phyloP scores from a whole-genome alignment of 2,797 vertebrate species.

The Gallinago nigripennis region DNA sequence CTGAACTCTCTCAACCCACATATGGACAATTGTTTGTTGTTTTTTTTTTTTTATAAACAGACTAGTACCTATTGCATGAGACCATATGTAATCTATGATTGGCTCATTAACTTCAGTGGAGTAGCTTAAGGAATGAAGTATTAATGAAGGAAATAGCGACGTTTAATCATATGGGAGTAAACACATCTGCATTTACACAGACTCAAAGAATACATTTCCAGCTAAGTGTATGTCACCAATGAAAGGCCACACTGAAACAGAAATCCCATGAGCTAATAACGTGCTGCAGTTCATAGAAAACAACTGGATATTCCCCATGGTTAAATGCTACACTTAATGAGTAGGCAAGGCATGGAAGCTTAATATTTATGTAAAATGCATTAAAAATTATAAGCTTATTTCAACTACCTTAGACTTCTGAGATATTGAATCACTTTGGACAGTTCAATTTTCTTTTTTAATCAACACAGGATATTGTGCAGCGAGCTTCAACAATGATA shows the following conservation, averaged over 20 bases:
- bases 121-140: neutral
- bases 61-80: neutral
- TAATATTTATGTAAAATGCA: neutral
- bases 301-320: neutral
- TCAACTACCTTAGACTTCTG: neutral
- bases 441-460: neutral
- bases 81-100: neutral
- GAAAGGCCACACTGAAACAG: constrained; percentile 11
- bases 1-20: neutral
- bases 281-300: neutral
- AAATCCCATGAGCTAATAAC: neutral
- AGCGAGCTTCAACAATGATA: neutral
- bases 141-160: constrained; percentile 16
- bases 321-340: constrained; percentile 7
- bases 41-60: neutral
- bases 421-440: neutral
- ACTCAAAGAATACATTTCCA: neutral
- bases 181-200: neutral
- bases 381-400: neutral
- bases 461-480: constrained; percentile 16
- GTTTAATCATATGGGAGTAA: neutral
- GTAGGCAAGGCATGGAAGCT: neutral
- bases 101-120: neutral
- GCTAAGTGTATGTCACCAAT: neutral
- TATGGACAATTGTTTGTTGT: neutral